Evolutionary conservation across 1,140 invertebrate species (phyloP).

Genomic region (Arion vulgaris): DNA sequence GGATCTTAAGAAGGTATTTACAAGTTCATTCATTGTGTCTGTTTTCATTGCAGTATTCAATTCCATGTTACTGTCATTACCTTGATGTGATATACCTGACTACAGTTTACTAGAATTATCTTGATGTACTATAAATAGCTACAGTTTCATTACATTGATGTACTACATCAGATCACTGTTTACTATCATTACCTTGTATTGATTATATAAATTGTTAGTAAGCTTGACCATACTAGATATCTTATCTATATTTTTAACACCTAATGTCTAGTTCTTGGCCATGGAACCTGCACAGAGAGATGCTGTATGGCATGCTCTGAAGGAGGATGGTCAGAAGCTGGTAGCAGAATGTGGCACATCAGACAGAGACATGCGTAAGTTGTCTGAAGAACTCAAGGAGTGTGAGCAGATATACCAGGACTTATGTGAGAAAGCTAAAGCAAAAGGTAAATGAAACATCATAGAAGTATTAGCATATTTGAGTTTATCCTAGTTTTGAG

Average conservation of each 20-base stretch:
- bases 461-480: neutral
- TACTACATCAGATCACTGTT: too few relatives aligned
- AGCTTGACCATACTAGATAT: too few relatives aligned
- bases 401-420: conserved; percentile 96
- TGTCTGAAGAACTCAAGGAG: conserved; percentile 93
- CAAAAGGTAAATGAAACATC: conserved; percentile 65
- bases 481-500: neutral
- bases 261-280: conserved; percentile 83
- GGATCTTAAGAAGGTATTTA: conserved; percentile 86
- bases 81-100: too few relatives aligned
- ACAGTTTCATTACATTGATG: too few relatives aligned
- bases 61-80: too few relatives aligned
- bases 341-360: conserved; percentile 91
- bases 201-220: too few relatives aligned
- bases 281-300: conserved; percentile 96
- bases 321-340: conserved; percentile 96
- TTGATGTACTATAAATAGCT: too few relatives aligned
- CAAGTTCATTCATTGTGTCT: neutral
- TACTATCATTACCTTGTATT: too few relatives aligned
- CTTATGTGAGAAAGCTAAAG: conserved; percentile 78
- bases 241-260: too few relatives aligned
- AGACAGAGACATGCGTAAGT: conserved; percentile 89
- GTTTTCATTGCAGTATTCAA: neutral
- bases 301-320: conserved; percentile 93
- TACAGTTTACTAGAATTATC: too few relatives aligned